These are phyloP conservation scores for Rhinichthys osculus DNA, from an alignment of 2,797 vertebrate species.

Conservation along the genomic window DNA sequence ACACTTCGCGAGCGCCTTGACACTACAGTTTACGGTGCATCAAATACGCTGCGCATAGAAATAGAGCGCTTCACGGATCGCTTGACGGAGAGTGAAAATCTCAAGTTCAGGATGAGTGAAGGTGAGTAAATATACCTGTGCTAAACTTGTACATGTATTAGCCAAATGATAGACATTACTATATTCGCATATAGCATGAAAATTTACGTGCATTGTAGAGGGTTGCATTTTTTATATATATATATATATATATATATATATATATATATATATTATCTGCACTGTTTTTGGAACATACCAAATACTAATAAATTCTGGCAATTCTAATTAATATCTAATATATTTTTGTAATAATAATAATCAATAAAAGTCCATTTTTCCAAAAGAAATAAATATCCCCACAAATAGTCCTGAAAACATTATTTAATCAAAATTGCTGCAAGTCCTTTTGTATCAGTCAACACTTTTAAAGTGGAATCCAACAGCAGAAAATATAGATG, in stretches of 20 bases:
- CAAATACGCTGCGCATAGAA: neutral
- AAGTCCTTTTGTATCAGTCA: conserved; percentile 7
- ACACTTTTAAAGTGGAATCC: conserved; percentile 16
- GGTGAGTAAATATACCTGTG: neutral
- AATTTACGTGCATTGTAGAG: neutral
- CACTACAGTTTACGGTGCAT: neutral
- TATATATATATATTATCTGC: no score
- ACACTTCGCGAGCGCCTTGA: neutral
- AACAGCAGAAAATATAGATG: neutral
- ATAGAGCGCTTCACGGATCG: neutral
- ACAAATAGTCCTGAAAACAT: conserved; percentile 19
- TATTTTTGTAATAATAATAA: neutral
- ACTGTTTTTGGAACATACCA: neutral
- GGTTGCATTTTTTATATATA: no score
- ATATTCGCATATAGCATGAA: no score
- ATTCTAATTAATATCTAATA: neutral
- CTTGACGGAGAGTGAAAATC: neutral
- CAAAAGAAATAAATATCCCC: neutral
- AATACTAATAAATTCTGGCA: neutral
- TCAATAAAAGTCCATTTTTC: neutral
- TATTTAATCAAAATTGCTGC: conserved; percentile 52
- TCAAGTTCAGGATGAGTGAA: neutral
- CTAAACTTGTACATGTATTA: neutral
- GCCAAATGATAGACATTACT: no score
- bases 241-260: no score